phyloP scores from a whole-genome alignment of 2,888 invertebrate genomes.

The Platycnemis pennipes region DNA sequence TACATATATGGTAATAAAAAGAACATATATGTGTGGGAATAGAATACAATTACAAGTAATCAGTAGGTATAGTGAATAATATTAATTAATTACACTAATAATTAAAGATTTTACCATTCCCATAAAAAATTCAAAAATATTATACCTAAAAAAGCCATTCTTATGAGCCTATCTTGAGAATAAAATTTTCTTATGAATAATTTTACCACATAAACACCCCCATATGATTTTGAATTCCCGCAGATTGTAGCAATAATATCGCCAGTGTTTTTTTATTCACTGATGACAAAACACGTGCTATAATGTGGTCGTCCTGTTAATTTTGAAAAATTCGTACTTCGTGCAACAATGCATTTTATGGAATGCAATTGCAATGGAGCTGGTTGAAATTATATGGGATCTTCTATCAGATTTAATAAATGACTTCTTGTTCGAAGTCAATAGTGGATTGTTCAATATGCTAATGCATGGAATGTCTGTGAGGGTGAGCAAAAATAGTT shows the following conservation, averaged over 20 bases:
- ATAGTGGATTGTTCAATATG: conserved; percentile 33
- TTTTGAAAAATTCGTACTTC: background rate
- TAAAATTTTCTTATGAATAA: too few species aligned
- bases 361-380: conserved; percentile 1
- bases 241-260: background rate
- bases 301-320: background rate
- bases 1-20: too few species aligned
- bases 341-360: conserved; percentile 5
- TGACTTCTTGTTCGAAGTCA: conserved; percentile 48
- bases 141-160: too few species aligned
- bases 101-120: too few species aligned
- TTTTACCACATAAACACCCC: too few species aligned
- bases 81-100: too few species aligned
- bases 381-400: conserved; percentile 46
- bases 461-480: background rate
- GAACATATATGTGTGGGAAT: too few species aligned
- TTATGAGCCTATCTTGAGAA: too few species aligned
- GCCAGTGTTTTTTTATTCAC: background rate
- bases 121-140: too few species aligned
- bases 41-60: too few species aligned
- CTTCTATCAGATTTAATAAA: conserved; percentile 36
- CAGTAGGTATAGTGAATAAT: too few species aligned
- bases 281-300: background rate
- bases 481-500: background rate
- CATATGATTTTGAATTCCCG: background rate